Base-by-base conservation (phyloP, 2,888 invertebrate genomes). In the Timandra comae region DNA sequence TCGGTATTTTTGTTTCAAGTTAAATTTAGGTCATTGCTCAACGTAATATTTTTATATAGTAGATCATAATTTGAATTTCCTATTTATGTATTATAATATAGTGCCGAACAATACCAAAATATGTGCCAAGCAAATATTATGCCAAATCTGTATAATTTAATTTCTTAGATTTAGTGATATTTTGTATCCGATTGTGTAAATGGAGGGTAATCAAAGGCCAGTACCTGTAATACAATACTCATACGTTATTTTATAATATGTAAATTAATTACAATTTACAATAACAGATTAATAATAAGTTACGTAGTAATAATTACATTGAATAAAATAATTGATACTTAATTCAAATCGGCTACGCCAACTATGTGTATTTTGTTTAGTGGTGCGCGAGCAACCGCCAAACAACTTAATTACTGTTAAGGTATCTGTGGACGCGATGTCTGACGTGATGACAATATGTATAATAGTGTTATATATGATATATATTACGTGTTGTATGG, bases 151-250 rank as follows among this genome's bases (percentile, higher is more conserved):
- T 46, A 40, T 34, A 24, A 43, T 50, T 46, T 48, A 42, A 37
- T 49, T 34, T 40, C 30, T 46, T 44, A 56, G 41, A 37, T 46
- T 43, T 40, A 16, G 4, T 16, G 3, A 16, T n/a, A 16, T 49
- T 40, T 28, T 20, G 11, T 40, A 48, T 47, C 35, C 12, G 32
- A 35, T 44, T 42, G 29, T 46, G 46, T 48, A 49, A 38, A 46
- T 31, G 43, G 43, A 41, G 46, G 49, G 40, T 45, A 50, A 47
- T 58, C 64, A 65, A 65, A 72, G 69, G 74, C 65, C 81, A 68
- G 84, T 85, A 80, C 82, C 84, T 82, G 79, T 77, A 73, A 52
- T 49, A 63, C 66, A 76, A 84, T 84, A 81, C 84, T 84, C 82
- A 49, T 52, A 33, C 55, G 46, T 56, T 58, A n/a, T n/a, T n/a